phyloP scores from a whole-genome alignment of 2,797 vertebrate species.

The Podarcis lilfordi region DNA sequence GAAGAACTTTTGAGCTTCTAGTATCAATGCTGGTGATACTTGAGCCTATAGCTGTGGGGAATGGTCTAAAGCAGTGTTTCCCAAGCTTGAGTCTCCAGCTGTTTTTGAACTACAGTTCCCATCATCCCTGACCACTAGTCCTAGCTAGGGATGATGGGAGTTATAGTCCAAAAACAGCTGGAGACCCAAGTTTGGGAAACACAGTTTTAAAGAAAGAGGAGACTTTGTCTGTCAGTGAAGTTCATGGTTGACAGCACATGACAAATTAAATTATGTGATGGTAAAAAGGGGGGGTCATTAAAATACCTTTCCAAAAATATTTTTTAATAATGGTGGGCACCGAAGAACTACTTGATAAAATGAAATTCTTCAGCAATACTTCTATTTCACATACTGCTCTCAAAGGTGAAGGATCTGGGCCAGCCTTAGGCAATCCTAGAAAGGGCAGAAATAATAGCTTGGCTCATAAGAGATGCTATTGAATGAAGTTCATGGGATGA shows the following conservation, averaged over 20 bases:
- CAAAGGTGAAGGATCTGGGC: background rate
- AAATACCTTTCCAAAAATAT: background rate
- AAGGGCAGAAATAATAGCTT: background rate
- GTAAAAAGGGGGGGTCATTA: too few species aligned
- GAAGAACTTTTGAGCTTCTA: background rate
- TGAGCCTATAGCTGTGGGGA: too few species aligned
- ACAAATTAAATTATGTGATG: background rate
- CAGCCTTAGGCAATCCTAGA: background rate
- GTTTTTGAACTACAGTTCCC: too few species aligned
- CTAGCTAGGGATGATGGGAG: too few species aligned
- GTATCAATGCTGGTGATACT: too few species aligned
- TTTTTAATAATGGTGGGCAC: background rate
- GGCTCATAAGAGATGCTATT: background rate
- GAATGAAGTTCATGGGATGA: background rate
- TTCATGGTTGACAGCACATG: background rate
- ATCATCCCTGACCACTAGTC: too few species aligned
- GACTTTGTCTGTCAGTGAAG: background rate
- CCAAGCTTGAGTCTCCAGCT: too few species aligned
- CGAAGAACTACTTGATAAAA: background rate
- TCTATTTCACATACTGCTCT: background rate
- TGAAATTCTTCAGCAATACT: background rate
- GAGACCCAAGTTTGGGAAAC: background rate
- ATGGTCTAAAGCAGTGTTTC: too few species aligned
- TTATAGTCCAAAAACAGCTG: too few species aligned
- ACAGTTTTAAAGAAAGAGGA: background rate